Evolutionary conservation across 2,797 vertebrate species (phyloP).

Genomic region (Sphenodon punctatus): DNA sequence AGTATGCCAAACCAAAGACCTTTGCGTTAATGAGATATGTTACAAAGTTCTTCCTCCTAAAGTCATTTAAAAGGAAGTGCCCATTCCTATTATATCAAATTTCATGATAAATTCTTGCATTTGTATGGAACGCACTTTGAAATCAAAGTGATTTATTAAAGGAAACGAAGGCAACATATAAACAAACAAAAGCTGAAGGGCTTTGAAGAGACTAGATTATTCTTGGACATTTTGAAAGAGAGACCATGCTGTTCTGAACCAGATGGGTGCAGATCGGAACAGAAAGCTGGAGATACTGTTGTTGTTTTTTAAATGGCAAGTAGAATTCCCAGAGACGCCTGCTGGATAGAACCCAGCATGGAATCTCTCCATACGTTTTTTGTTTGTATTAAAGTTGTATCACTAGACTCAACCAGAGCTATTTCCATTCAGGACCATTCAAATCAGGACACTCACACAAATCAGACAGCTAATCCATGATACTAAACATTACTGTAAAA

Average conservation of each 20-base stretch:
- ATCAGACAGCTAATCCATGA: background rate
- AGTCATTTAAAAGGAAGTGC: slow-evolving; percentile 1
- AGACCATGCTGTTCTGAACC: background rate
- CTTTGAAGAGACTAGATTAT: background rate
- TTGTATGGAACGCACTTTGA: background rate
- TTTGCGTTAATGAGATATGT: background rate
- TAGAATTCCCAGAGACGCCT: slow-evolving; percentile 12
- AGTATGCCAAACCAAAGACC: background rate
- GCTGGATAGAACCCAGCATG: background rate
- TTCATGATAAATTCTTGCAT: background rate
- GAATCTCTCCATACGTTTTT: background rate
- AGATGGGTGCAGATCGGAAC: background rate
- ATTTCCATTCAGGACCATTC: no score
- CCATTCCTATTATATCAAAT: background rate
- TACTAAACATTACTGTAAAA: background rate
- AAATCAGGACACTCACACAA: background rate
- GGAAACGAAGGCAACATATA: background rate
- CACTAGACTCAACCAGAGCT: background rate
- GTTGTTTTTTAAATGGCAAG: background rate
- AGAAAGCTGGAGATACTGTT: slow-evolving; percentile 1
- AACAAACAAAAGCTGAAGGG: background rate
- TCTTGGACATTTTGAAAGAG: background rate
- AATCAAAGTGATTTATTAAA: background rate
- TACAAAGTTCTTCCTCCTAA: background rate
- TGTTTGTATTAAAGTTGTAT: background rate